Evolutionary conservation across 2,113 vertebrate genomes (phyloP).

Genomic region (Aythya baeri): DNA sequence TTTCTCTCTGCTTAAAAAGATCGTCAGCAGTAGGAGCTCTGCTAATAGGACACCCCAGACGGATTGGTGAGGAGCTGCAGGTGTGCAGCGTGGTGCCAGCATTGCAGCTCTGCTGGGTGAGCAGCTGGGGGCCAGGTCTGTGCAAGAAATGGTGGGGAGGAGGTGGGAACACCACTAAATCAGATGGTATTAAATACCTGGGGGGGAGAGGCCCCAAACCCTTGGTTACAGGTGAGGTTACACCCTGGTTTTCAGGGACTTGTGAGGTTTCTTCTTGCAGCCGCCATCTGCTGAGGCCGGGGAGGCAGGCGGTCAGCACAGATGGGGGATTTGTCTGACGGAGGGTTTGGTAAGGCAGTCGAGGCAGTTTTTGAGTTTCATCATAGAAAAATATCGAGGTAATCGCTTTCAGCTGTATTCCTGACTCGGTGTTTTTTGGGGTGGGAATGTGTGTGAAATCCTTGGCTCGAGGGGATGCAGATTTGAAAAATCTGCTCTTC

Average conservation of each 20-base stretch:
- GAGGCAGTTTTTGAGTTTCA: slow-evolving; percentile 58
- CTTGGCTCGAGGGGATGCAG: neutral
- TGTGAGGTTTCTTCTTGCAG: neutral
- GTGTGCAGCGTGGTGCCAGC: neutral
- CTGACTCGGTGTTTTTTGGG: slow-evolving; percentile 55
- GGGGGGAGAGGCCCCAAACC: neutral
- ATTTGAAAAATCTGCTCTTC: slow-evolving; percentile 62
- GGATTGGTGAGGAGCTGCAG: neutral
- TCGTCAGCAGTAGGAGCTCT: rapidly evolving
- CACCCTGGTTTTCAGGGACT: neutral
- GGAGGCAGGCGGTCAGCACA: slow-evolving; percentile 55
- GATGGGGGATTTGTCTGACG: slow-evolving; percentile 63
- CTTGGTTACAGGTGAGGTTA: neutral
- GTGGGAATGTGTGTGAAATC: slow-evolving; percentile 53
- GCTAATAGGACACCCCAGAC: neutral
- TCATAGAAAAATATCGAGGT: slow-evolving; percentile 54
- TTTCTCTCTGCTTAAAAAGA: neutral
- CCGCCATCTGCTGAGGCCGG: slow-evolving; percentile 62
- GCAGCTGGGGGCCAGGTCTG: neutral
- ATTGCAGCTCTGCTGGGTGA: neutral
- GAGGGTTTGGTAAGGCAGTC: slow-evolving; percentile 53
- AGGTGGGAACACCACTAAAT: neutral
- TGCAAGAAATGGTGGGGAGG: neutral
- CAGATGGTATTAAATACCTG: neutral
- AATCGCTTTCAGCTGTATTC: slow-evolving; percentile 63